Evolutionary conservation across 1,140 invertebrate genomes (phyloP), one percentile per base, ranked within the genome.

Genomic region (Pogonomyrmex californicus): DNA sequence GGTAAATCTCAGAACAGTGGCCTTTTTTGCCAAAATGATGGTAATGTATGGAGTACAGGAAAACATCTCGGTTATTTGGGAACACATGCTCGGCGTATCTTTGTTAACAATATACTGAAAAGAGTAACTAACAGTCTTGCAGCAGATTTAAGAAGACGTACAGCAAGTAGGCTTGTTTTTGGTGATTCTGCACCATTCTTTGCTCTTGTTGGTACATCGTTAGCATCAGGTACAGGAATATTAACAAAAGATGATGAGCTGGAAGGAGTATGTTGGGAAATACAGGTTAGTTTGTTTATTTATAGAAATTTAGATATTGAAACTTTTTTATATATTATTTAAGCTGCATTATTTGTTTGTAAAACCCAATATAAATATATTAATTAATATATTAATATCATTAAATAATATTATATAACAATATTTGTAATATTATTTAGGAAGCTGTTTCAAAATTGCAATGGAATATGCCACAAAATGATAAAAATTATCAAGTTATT

Each of bases 181-280:
- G 97, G 97, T 0, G 97, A 97, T 92, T 97, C 97, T 0, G 96
- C 96, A 7, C 97, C 97, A 1, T 97, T 98, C 88, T 97, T 98
- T 91, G 97, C 97, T 33, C 92, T 98, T 4, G 97, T 98, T 56
- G 98, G 97, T 12, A 96, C 98, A 1, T 97, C 97, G 62, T 93
- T 98, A 75, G 97, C 97, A 6, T 97, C 97, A 41, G 97, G 97
- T 1, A 96, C 96, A 63, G 97, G 97, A 4, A 96, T 98, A 66
- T 93, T 98, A n/a, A 98, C 97, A 2, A 97, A 97, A 91, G 97
- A 98, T 86, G 97, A 98, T 93, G 97, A 98, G 95, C 92, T 98
- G 7, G 97, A 98, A 94, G 97, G 96, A 51, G 96, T 98, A 14
- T 98, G 97, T 89, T 97, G 96, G 96, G 97, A 98, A 95, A 98